These are phyloP conservation scores for Hoplias malabaricus DNA, from an alignment of 2,113 vertebrate species.

Conservation along the genomic window DNA sequence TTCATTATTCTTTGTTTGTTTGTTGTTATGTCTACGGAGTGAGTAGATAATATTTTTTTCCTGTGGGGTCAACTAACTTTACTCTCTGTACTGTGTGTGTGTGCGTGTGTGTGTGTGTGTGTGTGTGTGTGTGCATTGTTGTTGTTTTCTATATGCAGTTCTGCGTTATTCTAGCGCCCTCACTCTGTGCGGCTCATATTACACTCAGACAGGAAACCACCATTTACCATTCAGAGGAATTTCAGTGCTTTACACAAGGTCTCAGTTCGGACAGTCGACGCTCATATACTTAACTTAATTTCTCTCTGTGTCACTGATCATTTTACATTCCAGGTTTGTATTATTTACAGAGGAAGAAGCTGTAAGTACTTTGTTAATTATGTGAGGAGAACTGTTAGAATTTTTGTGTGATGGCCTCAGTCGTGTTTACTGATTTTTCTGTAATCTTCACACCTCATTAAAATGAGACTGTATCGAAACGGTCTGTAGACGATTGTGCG, in stretches of 20 bases:
- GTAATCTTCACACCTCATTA: too few species aligned
- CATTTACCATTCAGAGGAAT: conserved; percentile 29
- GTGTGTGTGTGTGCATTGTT: conserved; percentile 6
- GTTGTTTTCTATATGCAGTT: conserved; percentile 22
- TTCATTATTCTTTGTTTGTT: conserved; percentile 32
- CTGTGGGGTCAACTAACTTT: too few species aligned
- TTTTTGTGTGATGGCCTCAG: too few species aligned
- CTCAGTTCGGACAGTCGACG: conserved; percentile 2
- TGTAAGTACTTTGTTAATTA: too few species aligned
- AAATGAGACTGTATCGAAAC: too few species aligned
- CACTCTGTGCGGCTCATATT: conserved; percentile 55
- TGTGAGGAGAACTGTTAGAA: too few species aligned
- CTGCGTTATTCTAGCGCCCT: conserved; percentile 62
- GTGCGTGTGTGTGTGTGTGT: background rate
- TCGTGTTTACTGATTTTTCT: too few species aligned
- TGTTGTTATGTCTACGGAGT: too few species aligned
- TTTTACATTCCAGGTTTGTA: background rate
- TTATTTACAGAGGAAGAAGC: background rate
- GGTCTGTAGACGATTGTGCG: too few species aligned
- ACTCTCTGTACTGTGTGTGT: background rate
- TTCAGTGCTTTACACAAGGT: conserved; percentile 26
- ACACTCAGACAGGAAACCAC: conserved; percentile 29
- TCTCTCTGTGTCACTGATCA: background rate
- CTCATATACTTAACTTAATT: conserved; percentile 3
- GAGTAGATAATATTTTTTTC: too few species aligned